Evolutionary conservation across 2,113 vertebrate genomes (phyloP), one percentile per base, ranked within the genome.

Genomic region (Malurus alboscapulatus): DNA sequence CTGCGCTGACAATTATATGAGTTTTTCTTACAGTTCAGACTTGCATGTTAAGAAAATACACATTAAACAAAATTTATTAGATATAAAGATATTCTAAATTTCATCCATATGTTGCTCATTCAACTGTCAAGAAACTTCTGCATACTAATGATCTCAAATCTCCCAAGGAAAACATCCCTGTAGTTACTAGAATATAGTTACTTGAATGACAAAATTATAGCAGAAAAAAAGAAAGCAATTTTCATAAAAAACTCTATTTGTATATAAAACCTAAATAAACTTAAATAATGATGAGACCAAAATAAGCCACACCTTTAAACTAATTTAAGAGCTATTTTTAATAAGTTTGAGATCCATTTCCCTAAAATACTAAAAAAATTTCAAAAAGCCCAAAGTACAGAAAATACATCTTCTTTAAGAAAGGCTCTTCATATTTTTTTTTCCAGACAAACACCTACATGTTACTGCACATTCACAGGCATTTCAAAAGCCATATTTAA

Each of bases 1-100:
- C 8, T 58, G 18, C 6, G 44, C 6, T 67, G 53, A 38, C 0
- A 1, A 44, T 3, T 50, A 3, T n/a, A 68, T 24, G 5, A 9
- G 5, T 3, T 42, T 72, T 57, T 54, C 10, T 77, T 69, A 4
- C 7, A 17, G 27, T 24, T 76, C 32, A 65, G 15, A 44, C 17
- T 22, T 44, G 14, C 2, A 21, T 27, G 38, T 65, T 50, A 68
- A 42, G 42, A 86, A 75, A 88, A 76, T 27, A 54, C 2, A 76
- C 1, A 45, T 72, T 54, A 27, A 84, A 62, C 9, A 17, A 36
- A 36, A 71, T 66, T 48, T 67, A 58, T 34, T 69, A n/a, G 32
- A 65, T 69, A 10, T 24, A 62, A 53, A 73, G 10, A 21, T 27
- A 76, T 5, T 71, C 65, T 50, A 45, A 79, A 71, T 66, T 66